Conservation (phyloP, 2,888 invertebrate species). For the Glomeris marginata region DNA sequence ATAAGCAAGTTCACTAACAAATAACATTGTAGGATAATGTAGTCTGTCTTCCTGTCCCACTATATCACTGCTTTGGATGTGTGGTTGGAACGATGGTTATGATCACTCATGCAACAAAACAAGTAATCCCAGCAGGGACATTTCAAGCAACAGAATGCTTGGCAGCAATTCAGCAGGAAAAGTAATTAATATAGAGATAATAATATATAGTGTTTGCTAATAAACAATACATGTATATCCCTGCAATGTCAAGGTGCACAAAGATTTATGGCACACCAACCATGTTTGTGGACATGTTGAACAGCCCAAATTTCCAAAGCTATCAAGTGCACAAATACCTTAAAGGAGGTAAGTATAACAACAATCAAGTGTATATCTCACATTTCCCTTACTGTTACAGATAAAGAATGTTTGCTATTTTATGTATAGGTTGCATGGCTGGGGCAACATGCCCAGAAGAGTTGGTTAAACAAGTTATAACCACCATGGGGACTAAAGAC, state of each 20-base stretch:
- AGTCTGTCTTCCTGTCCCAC: slow-evolving; percentile 39
- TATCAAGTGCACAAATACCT: slow-evolving; percentile 16
- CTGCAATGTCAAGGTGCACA: slow-evolving; percentile 42
- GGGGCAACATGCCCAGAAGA: slow-evolving; percentile 52
- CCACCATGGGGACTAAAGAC: slow-evolving; percentile 32
- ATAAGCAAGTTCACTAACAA: neutral
- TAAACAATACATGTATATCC: neutral
- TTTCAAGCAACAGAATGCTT: neutral
- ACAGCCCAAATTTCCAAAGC: slow-evolving; percentile 32
- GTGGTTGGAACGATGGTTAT: slow-evolving; percentile 37
- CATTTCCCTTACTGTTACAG: too few species aligned
- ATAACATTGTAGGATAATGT: too few species aligned
- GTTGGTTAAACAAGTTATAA: slow-evolving; percentile 31
- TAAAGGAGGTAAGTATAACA: slow-evolving; percentile 33
- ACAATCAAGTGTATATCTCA: too few species aligned
- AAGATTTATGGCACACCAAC: slow-evolving; percentile 65
- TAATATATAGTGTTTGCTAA: neutral
- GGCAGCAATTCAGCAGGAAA: slow-evolving; percentile 6
- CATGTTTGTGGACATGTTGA: slow-evolving; percentile 64
- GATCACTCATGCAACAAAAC: neutral
- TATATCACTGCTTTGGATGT: slow-evolving; percentile 70
- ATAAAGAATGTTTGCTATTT: slow-evolving; percentile 29
- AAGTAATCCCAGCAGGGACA: slow-evolving; percentile 1
- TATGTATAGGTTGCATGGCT: slow-evolving; percentile 45
- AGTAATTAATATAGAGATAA: too few species aligned